phyloP scores from a whole-genome alignment of 2,113 vertebrate genomes.

The Plectropomus leopardus region DNA sequence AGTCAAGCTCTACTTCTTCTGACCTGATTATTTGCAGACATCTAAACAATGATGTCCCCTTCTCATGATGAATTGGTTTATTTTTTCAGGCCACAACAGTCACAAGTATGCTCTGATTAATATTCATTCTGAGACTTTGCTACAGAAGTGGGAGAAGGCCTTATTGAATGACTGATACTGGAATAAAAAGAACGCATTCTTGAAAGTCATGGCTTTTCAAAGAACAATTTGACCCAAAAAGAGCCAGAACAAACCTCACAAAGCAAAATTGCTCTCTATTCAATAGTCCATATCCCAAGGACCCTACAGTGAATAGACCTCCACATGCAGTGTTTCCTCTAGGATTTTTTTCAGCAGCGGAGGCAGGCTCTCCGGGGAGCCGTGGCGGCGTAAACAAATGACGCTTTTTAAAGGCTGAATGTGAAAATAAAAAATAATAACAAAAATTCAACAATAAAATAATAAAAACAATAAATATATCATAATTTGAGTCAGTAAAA shows the following conservation, averaged over 20 bases:
- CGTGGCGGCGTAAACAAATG: no score
- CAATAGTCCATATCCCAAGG: constrained; percentile 16
- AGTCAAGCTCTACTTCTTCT: constrained; percentile 68
- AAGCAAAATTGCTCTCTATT: constrained; percentile 20
- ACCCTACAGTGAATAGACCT: constrained; percentile 6
- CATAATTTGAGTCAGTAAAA: no score
- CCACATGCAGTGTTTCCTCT: no score
- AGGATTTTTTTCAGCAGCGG: no score
- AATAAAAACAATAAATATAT: no score
- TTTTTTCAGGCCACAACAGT: constrained; percentile 38
- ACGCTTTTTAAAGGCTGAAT: no score
- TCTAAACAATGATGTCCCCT: constrained; percentile 36
- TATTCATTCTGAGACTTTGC: constrained; percentile 14
- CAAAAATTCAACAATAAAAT: no score
- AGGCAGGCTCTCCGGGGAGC: no score
- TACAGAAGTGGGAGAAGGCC: neutral
- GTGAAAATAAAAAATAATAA: no score
- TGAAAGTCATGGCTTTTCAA: neutral
- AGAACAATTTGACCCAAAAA: neutral
- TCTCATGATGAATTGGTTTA: constrained; percentile 44
- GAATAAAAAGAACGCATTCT: constrained; percentile 2
- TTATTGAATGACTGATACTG: neutral
- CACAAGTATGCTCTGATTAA: constrained; percentile 19
- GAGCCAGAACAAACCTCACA: constrained; percentile 10
- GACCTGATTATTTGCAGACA: constrained; percentile 59